These are phyloP conservation scores for Anthophora plumipes DNA, from an alignment of 2,888 invertebrate species.

Conservation along the genomic window DNA sequence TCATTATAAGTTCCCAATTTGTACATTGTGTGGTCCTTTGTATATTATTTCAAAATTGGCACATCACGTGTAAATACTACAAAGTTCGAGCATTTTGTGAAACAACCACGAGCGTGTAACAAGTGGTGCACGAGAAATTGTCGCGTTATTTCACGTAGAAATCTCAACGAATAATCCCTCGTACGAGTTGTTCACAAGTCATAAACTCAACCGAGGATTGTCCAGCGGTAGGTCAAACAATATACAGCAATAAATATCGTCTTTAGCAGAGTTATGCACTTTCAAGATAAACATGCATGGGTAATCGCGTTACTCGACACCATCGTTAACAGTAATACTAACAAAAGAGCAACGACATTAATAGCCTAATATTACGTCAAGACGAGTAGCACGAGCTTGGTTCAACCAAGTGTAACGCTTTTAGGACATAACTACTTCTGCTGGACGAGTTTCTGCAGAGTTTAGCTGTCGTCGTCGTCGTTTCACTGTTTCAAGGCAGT, in stretches of 20 bases:
- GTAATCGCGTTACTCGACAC: slow-evolving; percentile 62
- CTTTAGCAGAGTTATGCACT: slow-evolving; percentile 34
- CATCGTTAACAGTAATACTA: slow-evolving; percentile 59
- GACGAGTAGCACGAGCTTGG: slow-evolving; percentile 35
- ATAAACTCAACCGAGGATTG: not conserved
- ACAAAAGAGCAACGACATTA: slow-evolving; percentile 64
- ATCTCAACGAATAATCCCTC: too few species aligned
- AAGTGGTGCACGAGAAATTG: too few species aligned
- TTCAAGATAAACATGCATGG: slow-evolving; percentile 55
- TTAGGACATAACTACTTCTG: slow-evolving; percentile 49
- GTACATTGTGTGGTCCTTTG: too few species aligned
- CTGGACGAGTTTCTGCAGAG: slow-evolving; percentile 44
- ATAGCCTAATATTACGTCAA: slow-evolving; percentile 61
- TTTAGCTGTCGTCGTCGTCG: slow-evolving; percentile 36
- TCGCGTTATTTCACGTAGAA: not conserved
- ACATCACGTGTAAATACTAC: too few species aligned
- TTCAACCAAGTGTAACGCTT: slow-evolving; percentile 57
- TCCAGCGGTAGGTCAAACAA: not conserved
- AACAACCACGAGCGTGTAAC: too few species aligned
- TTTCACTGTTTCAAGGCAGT: slow-evolving; percentile 14
- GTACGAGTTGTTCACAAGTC: not conserved
- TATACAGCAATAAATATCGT: slow-evolving; percentile 26
- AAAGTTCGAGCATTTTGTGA: too few species aligned
- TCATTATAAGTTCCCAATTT: too few species aligned
- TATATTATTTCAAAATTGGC: too few species aligned